Evolutionary conservation across 2,113 vertebrate genomes (phyloP).

Genomic region (Callipepla squamata): DNA sequence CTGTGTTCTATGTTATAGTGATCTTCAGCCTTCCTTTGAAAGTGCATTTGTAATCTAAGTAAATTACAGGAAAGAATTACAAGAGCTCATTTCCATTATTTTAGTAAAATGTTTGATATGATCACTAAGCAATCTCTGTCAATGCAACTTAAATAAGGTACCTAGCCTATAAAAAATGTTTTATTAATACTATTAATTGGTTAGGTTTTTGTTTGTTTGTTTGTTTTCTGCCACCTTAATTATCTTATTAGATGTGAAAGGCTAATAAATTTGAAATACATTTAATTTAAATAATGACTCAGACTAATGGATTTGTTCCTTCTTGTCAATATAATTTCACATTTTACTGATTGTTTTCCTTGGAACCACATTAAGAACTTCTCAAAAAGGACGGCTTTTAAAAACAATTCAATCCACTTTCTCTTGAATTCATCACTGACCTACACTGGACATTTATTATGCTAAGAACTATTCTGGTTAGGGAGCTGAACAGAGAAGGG

Average conservation of each 20-base stretch:
- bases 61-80: background rate
- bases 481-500: background rate
- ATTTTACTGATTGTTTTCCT: constrained; percentile 6
- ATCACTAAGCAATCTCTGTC: background rate
- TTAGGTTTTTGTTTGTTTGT: background rate
- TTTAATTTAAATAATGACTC: background rate
- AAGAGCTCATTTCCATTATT: background rate
- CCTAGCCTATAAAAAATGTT: background rate
- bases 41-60: background rate
- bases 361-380: background rate
- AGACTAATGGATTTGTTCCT: background rate
- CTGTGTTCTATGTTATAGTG: background rate
- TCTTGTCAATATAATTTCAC: background rate
- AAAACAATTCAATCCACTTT: background rate
- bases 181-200: rapidly evolving
- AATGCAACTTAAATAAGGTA: background rate
- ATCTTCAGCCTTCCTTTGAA: background rate
- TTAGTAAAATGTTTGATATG: background rate
- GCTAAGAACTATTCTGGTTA: background rate
- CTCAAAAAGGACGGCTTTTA: background rate
- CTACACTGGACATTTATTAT: background rate
- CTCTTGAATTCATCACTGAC: background rate
- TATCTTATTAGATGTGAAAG: constrained; percentile 4
- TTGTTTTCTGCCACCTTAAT: background rate
- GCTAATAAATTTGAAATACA: background rate